Percentiles rank a stretch among this genome's conserved stretches.
Evolutionary conservation across 2,113 vertebrate genomes (phyloP).

Genomic region (Lophotis ruficrista): DNA sequence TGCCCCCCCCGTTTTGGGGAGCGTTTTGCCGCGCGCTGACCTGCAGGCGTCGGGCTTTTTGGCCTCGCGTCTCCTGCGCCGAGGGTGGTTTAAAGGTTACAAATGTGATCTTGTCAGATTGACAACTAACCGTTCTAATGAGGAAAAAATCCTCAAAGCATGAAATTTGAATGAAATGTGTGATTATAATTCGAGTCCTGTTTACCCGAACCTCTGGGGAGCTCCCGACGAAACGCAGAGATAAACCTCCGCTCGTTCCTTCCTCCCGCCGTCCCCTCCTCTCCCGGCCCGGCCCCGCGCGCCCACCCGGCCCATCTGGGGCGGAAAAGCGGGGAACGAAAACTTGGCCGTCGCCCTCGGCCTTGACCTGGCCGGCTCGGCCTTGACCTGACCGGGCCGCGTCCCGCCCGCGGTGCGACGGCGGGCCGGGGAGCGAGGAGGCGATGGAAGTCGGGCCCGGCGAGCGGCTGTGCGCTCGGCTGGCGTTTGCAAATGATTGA

Average conservation of each 20-base stretch:
- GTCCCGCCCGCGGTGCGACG: no score
- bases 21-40: background rate
- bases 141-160: constrained; percentile 84
- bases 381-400: no score
- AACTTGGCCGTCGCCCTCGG: no score
- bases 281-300: no score
- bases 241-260: constrained; percentile 60
- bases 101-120: constrained; percentile 77
- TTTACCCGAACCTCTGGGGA: constrained; percentile 80
- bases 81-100: constrained; percentile 74
- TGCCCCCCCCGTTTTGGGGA: background rate
- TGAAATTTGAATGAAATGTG: constrained; percentile 88
- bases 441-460: no score
- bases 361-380: no score
- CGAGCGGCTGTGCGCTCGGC: no score
- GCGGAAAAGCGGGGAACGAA: no score
- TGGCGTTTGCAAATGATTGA: no score
- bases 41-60: background rate
- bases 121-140: constrained; percentile 84
- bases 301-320: no score
- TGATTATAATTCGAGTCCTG: constrained; percentile 87
- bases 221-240: constrained; percentile 70
- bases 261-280: background rate
- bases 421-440: no score
- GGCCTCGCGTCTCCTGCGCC: constrained; percentile 32